phyloP scores from a whole-genome alignment of 2,113 vertebrate genomes.

The Phylloscopus trochilus region DNA sequence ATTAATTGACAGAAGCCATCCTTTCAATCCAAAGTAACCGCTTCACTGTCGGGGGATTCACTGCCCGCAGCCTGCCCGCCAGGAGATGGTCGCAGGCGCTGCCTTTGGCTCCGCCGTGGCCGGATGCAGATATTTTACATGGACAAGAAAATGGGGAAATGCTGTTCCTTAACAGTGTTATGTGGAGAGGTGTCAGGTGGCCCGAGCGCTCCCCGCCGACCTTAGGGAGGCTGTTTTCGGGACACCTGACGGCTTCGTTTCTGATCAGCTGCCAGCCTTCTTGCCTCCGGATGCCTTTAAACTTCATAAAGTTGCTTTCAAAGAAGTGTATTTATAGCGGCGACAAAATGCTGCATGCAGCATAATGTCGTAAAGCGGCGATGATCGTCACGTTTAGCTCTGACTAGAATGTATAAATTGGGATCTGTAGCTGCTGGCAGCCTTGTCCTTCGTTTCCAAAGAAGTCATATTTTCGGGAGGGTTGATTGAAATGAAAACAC shows the following conservation, averaged over 20 bases:
- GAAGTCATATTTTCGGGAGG: not conserved
- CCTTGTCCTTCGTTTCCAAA: conserved; percentile 12
- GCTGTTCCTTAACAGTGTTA: not conserved
- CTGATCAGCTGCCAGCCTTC: not conserved
- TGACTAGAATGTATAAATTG: not conserved
- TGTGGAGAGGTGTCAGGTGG: not conserved
- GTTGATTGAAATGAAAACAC: conserved; percentile 44
- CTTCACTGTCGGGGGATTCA: not conserved
- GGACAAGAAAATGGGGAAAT: not conserved
- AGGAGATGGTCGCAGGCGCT: not conserved
- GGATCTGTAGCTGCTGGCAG: not conserved
- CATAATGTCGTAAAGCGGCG: not conserved
- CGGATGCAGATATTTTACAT: not conserved
- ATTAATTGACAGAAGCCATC: conserved; percentile 58
- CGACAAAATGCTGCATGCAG: not conserved
- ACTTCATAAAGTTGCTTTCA: conserved; percentile 43
- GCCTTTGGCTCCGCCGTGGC: not conserved
- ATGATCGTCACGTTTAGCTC: not conserved
- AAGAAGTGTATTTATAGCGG: not conserved
- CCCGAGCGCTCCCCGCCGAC: not conserved
- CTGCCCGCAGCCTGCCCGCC: not conserved
- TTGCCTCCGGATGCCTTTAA: not conserved
- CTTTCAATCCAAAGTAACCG: conserved; percentile 4
- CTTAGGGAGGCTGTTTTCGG: not conserved
- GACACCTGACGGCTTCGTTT: not conserved